Percentiles rank a stretch among this genome's conserved stretches.
Conservation (phyloP, 2,888 invertebrate genomes). For the Lasioglossum zephyrum region DNA sequence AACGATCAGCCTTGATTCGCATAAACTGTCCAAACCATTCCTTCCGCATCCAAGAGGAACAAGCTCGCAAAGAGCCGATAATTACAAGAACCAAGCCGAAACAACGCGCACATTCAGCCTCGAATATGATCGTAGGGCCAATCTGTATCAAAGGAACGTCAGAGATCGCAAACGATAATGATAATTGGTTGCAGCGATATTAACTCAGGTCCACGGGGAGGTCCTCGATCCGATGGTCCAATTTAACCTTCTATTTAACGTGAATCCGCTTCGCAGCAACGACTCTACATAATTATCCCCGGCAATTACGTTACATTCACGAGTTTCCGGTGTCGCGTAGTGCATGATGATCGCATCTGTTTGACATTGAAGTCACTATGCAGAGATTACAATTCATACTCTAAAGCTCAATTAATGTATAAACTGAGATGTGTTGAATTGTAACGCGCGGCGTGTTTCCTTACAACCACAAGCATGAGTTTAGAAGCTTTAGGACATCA, state of each 20-base stretch:
- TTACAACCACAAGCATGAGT: too few relatives aligned
- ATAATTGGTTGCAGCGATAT: slow-evolving; percentile 35
- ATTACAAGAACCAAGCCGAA: background rate
- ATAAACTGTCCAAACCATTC: background rate
- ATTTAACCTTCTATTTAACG: slow-evolving; percentile 24
- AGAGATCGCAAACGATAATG: slow-evolving; percentile 50
- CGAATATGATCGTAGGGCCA: background rate
- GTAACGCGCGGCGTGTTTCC: too few relatives aligned
- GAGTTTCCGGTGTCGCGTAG: background rate
- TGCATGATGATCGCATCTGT: background rate
- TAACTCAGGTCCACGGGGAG: slow-evolving; percentile 44
- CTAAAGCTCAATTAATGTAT: too few relatives aligned
- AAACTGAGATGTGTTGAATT: too few relatives aligned
- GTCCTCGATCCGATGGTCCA: slow-evolving; percentile 3
- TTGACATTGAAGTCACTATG: background rate
- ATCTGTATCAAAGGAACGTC: slow-evolving; percentile 12
- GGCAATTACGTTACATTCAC: slow-evolving; percentile 12
- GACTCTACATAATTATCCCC: slow-evolving; percentile 18
- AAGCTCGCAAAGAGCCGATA: background rate
- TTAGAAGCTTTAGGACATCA: too few relatives aligned
- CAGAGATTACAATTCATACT: background rate
- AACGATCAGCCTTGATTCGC: background rate
- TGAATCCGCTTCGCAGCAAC: slow-evolving; percentile 28
- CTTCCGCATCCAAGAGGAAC: background rate
- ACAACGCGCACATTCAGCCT: background rate